phyloP scores from a whole-genome alignment of 2,888 invertebrate genomes.

The Heliconius hortense region DNA sequence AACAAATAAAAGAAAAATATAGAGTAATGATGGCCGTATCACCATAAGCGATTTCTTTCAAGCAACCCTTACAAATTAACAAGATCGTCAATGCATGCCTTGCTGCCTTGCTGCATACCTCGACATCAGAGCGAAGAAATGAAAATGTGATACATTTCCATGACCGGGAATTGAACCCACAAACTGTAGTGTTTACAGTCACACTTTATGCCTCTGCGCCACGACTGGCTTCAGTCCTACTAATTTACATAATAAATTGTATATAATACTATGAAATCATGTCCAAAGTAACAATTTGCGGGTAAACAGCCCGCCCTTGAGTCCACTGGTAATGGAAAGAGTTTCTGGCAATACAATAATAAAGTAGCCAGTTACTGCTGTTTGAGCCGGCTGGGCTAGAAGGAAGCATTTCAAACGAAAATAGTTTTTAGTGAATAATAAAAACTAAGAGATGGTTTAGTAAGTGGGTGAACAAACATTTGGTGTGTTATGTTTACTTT shows the following conservation, averaged over 20 bases:
- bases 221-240: no score
- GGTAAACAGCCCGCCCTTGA: slow-evolving; percentile 30
- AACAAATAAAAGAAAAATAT: no score
- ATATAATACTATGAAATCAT: neutral
- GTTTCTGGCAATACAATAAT: slow-evolving; percentile 36
- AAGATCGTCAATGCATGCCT: no score
- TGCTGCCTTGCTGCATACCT: no score
- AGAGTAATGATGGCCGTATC: no score
- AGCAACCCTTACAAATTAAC: no score
- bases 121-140: no score
- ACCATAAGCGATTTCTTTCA: no score
- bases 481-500: slow-evolving; percentile 11
- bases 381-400: slow-evolving; percentile 20
- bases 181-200: no score
- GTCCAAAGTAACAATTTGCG: slow-evolving; percentile 22
- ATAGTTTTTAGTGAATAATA: slow-evolving; percentile 35
- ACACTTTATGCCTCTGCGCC: no score
- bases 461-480: slow-evolving; percentile 19
- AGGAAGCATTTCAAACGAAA: slow-evolving; percentile 26
- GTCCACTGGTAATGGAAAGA: slow-evolving; percentile 31
- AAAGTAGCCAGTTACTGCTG: slow-evolving; percentile 26
- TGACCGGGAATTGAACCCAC: no score
- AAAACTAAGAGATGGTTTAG: slow-evolving; percentile 31
- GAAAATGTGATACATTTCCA: no score
- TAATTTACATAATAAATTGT: neutral